These are phyloP conservation scores for Frankliniella intonsa DNA, from an alignment of 2,888 invertebrate species.

Conservation along the genomic window DNA sequence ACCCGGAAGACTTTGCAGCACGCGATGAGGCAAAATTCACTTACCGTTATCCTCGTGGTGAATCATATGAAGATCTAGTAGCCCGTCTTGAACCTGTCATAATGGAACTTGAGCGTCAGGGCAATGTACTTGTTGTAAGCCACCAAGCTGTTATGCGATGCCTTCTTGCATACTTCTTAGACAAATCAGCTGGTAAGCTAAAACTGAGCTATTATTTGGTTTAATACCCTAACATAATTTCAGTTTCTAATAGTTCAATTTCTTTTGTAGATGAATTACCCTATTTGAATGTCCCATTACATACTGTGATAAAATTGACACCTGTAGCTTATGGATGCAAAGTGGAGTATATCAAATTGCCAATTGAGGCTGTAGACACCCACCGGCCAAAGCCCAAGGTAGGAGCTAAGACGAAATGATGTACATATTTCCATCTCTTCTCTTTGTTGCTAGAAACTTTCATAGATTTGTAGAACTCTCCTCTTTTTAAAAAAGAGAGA, in stretches of 20 bases:
- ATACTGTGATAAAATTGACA: constrained; percentile 94
- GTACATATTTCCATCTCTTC: background rate
- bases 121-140: constrained; percentile 91
- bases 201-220: too few species aligned
- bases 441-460: background rate
- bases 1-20: constrained; percentile 92
- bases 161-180: constrained; percentile 94
- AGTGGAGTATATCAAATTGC: constrained; percentile 86
- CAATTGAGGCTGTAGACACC: constrained; percentile 93
- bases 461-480: background rate
- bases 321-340: constrained; percentile 98
- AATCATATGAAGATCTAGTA: constrained; percentile 97
- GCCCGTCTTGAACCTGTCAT: constrained; percentile 96
- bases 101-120: constrained; percentile 96
- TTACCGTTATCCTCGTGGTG: constrained; percentile 82
- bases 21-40: constrained; percentile 97
- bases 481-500: too few species aligned
- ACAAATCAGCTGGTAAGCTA: constrained; percentile 78
- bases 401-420: constrained; percentile 39
- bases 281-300: constrained; percentile 84
- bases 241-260: constrained; percentile 27
- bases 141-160: constrained; percentile 97
- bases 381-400: constrained; percentile 88
- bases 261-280: constrained; percentile 72
- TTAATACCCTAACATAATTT: background rate